Evolutionary conservation across 2,797 vertebrate species (phyloP).

Genomic region (Cercopithecus mitis): DNA sequence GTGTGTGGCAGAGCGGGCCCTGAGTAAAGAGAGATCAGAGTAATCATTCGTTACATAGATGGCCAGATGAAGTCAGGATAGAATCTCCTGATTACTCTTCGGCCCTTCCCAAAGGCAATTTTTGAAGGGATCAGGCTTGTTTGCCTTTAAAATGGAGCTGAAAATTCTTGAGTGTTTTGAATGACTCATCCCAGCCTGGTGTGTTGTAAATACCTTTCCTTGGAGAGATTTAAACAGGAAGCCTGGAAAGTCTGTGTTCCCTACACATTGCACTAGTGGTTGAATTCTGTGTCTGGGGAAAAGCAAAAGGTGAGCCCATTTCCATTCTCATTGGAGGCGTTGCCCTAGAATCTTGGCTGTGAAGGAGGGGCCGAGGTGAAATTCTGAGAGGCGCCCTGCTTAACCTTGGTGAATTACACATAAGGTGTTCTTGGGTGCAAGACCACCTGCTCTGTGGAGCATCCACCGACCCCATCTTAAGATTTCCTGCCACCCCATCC

Average conservation of each 20-base stretch:
- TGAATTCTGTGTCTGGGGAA: neutral
- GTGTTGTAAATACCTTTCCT: conserved; percentile 45
- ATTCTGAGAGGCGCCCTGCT: neutral
- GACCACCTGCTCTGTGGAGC: neutral
- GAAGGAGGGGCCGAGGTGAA: neutral
- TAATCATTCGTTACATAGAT: neutral
- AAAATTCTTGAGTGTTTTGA: neutral
- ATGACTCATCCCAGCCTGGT: neutral
- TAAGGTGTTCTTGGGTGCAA: neutral
- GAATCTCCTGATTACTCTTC: too few relatives aligned
- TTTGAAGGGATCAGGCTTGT: neutral
- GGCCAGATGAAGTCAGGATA: neutral
- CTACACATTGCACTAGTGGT: fast-evolving
- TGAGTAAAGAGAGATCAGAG: neutral
- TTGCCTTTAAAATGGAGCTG: neutral
- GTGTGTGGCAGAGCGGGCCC: neutral
- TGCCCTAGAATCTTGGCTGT: neutral
- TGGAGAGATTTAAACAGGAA: conserved; percentile 15
- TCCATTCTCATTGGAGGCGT: neutral
- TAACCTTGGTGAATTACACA: neutral
- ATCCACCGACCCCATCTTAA: neutral
- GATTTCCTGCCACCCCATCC: too few relatives aligned
- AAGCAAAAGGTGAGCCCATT: neutral
- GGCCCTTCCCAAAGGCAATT: neutral
- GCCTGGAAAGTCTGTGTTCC: neutral